Evolutionary conservation across 2,888 invertebrate genomes (phyloP), one percentile per base, ranked within the genome.

Genomic region (Seira musarum): DNA sequence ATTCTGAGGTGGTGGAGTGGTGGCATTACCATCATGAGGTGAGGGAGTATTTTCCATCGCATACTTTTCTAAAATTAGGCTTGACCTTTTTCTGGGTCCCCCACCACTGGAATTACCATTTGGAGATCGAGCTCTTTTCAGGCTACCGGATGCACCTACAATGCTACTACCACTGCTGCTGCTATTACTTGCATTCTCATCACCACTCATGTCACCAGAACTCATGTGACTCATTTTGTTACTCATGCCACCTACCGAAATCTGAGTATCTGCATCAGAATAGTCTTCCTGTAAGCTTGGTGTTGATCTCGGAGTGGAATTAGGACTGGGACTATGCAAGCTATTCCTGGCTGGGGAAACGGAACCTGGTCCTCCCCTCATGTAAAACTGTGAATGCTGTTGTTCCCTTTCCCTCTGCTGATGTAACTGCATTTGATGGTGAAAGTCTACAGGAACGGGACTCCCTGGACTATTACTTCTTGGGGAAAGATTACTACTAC

Each of bases 41-140:
- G 79, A 63, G 2, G 60, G 30, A 17, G 70, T 81, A 75, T 84
- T 87, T 80, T 87, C 87, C 80, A 84, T 85, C 25, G 86, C 87
- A 71, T 87, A 87, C 72, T 86, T 87, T 73, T 86, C 87, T 71
- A 87, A 83, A 61, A 87, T 87, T 25, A 87, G 75, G 81, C 86
- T 86, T 8, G 87, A 87, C 72, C 87, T 80, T 79, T 87, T 87
- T 40, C 87, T 82, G 2, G 87, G 85, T n/a, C 84, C 84, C 1
- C 75, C 75, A 25, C 75, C 75, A 5, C 83, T 63, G 75, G 75
- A 75, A 71, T 70, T 69, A 35, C 76, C 65, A 46, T 71, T 69
- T 46, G 82, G 80, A 65, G 80, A 80, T 61, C 74, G 35, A 15
- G 80, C 53, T 67, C 82, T 49, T 57, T 80, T 82, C 8, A 46